Evolutionary conservation across 1,140 invertebrate species (phyloP), one percentile per base, ranked within the genome.

Genomic region (Semibalanus balanoides): DNA sequence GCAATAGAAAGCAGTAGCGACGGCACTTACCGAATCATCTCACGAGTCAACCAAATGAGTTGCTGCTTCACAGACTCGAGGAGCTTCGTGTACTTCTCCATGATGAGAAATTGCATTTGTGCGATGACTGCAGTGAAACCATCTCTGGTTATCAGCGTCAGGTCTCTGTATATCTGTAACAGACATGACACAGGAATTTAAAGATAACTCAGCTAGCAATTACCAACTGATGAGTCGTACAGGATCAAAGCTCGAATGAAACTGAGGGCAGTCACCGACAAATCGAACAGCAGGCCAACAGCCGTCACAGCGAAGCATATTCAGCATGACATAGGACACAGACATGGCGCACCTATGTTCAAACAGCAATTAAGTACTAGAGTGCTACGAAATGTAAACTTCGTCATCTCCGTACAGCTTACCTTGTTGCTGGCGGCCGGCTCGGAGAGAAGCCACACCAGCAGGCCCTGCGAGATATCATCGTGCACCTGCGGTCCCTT

Each of bases 401-500:
- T n/a, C n/a, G 30, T n/a, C 73, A 79, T 11, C 30, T 0, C 25
- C 30, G 28, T 25, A 40, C 22, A 43, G 75, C 81, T 81, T 83
- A 89, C 88, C 83, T 93, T 94, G 0, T 89, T 84, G 70, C 92
- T 92, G 83, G 89, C 89, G 78, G 88, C 87, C 51, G 92, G 91
- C 81, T 98, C 95, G n/a, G 90, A 91, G 76, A 98, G 86, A 82
- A 98, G 96, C 75, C 89, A 88, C 81, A 93, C 92, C 25, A 98
- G 85, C 80, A 98, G 88, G 71, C 96, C 96, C 77, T 97, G 84
- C 74, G 92, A 95, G 73, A 97, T 90, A 73, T 89, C 87, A 83
- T 98, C 95, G 84, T 98, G 95, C 83, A 93, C 92, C 79, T 89
- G 91, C 81, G 90, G 90, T 77, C 94, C 93, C 83, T 96, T 95